phyloP scores from a whole-genome alignment of 2,797 vertebrate species.

The Graptemys geographica region DNA sequence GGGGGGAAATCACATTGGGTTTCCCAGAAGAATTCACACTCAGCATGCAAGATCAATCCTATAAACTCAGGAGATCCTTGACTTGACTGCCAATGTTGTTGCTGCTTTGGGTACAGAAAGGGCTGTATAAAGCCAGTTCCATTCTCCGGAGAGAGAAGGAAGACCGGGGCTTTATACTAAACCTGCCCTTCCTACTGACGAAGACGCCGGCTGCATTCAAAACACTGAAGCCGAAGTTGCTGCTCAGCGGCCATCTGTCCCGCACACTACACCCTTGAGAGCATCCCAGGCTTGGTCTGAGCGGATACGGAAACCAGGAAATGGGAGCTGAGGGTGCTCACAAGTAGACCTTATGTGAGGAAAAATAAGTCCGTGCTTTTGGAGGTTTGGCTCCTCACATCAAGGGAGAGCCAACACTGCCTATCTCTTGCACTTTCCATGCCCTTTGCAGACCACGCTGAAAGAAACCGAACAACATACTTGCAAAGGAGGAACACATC shows the following conservation, averaged over 20 bases:
- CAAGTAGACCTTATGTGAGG: background rate
- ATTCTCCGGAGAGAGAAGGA: rapidly evolving
- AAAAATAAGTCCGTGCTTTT: background rate
- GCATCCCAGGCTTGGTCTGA: background rate
- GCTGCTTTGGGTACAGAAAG: background rate
- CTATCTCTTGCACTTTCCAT: background rate
- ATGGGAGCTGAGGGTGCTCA: background rate
- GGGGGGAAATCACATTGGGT: background rate
- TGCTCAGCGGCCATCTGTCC: rapidly evolving
- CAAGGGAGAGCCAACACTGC: background rate
- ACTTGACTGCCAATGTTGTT: rapidly evolving
- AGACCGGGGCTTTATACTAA: background rate
- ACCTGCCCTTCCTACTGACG: background rate
- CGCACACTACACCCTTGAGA: rapidly evolving
- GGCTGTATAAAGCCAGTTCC: background rate
- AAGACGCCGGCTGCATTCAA: rapidly evolving
- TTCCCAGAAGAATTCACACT: background rate
- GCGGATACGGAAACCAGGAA: background rate
- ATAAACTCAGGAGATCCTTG: background rate
- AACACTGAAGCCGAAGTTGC: rapidly evolving
- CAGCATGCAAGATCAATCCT: background rate
- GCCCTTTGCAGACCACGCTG: background rate
- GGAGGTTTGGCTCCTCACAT: background rate
- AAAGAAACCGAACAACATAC: background rate
- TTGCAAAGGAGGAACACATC: background rate